A percentile compares a stretch with the other conserved stretches of the same genome.
Evolutionary conservation across 2,888 invertebrate species (phyloP).

Genomic region (Platycnemis pennipes): DNA sequence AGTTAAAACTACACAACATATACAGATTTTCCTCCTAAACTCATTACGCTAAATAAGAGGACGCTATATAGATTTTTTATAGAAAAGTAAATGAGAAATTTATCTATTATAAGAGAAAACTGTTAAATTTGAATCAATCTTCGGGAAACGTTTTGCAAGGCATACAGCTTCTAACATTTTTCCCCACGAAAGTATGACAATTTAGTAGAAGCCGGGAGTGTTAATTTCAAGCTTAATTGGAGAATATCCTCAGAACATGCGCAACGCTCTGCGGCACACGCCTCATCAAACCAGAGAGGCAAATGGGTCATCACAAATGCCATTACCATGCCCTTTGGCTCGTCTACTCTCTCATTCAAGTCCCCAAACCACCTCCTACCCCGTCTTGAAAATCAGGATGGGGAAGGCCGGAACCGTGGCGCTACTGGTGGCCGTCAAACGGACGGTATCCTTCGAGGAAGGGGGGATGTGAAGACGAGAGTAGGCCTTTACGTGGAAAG

Average conservation of each 20-base stretch:
- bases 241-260: background rate
- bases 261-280: background rate
- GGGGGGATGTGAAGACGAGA: background rate
- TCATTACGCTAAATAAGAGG: too few species aligned
- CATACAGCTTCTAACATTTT: too few species aligned
- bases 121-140: too few species aligned
- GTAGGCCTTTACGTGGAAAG: background rate
- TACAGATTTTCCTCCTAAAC: too few species aligned
- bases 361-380: background rate
- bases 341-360: background rate
- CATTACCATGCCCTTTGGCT: background rate
- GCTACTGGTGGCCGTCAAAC: slow-evolving; percentile 29
- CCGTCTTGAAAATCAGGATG: background rate
- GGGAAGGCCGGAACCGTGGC: background rate
- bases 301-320: background rate
- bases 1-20: too few species aligned
- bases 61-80: too few species aligned
- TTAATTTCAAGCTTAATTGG: background rate
- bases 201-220: background rate
- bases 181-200: too few species aligned
- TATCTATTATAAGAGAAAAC: too few species aligned
- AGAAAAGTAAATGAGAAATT: too few species aligned
- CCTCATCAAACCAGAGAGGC: background rate
- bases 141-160: too few species aligned
- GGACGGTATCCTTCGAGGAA: background rate